Conservation (phyloP, 2,113 vertebrate genomes). For the Hippoglossus stenolepis region DNA sequence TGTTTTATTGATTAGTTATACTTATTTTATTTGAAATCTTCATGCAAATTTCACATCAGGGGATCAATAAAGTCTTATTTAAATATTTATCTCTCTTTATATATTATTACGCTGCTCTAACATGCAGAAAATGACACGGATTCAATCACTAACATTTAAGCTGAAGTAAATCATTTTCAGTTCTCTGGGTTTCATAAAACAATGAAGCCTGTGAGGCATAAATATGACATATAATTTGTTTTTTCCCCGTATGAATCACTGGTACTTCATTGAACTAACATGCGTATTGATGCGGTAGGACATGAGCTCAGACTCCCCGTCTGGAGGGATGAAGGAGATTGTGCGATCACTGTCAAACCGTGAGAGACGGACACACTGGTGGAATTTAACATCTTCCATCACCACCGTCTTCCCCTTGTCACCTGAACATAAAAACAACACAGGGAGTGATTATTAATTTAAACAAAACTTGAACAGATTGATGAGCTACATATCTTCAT, state of each 20-base stretch:
- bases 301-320: constrained; percentile 96
- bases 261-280: constrained; percentile 67
- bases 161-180: background rate
- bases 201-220: background rate
- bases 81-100: background rate
- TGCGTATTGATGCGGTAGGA: constrained; percentile 94
- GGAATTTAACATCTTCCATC: constrained; percentile 96
- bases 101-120: background rate
- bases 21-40: no score
- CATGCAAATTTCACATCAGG: background rate
- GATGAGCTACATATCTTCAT: background rate
- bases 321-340: constrained; percentile 94
- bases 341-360: constrained; percentile 94
- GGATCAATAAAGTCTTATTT: background rate
- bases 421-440: constrained; percentile 75
- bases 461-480: background rate
- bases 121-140: background rate
- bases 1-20: background rate
- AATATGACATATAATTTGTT: background rate
- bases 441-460: background rate
- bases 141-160: background rate
- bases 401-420: constrained; percentile 91
- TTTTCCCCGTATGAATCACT: background rate
- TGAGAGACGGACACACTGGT: constrained; percentile 93
- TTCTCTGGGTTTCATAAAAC: background rate